Conservation (phyloP, 1,140 invertebrate species). For the Papilio helenus region DNA sequence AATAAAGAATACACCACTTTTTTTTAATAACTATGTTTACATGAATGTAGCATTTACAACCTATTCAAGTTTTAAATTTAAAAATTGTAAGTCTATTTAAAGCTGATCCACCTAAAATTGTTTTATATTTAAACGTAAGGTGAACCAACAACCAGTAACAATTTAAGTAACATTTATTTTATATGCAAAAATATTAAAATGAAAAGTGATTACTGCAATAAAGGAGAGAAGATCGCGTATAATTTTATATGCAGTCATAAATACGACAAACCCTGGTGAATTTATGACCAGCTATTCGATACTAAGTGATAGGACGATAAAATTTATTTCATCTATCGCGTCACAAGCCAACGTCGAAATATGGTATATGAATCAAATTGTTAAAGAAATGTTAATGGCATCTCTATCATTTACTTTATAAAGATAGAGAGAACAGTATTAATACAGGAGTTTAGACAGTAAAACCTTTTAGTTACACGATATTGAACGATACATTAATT, state of each 20-base stretch:
- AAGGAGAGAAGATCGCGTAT: constrained; percentile 50
- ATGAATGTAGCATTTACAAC: too few species aligned
- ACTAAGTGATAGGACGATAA: constrained; percentile 67
- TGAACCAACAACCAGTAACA: background rate
- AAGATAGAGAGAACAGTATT: background rate
- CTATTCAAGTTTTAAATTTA: too few species aligned
- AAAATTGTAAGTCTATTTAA: too few species aligned
- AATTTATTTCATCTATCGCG: constrained; percentile 56
- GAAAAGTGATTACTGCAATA: constrained; percentile 46
- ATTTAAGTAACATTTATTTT: background rate
- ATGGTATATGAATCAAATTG: constrained; percentile 40
- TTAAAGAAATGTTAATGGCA: background rate
- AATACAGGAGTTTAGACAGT: background rate
- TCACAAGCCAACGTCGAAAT: constrained; percentile 48
- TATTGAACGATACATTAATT: too few species aligned
- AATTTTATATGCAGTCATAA: constrained; percentile 58
- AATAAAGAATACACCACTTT: too few species aligned
- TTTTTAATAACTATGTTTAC: too few species aligned
- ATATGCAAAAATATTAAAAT: constrained; percentile 36
- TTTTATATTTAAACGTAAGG: too few species aligned
- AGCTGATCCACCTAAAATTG: too few species aligned
- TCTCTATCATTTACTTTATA: background rate
- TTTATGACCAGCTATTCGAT: constrained; percentile 63
- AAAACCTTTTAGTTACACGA: background rate
- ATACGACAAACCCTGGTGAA: constrained; percentile 66